Conservation (phyloP, 2,888 invertebrate genomes). For the Thera britannica region DNA sequence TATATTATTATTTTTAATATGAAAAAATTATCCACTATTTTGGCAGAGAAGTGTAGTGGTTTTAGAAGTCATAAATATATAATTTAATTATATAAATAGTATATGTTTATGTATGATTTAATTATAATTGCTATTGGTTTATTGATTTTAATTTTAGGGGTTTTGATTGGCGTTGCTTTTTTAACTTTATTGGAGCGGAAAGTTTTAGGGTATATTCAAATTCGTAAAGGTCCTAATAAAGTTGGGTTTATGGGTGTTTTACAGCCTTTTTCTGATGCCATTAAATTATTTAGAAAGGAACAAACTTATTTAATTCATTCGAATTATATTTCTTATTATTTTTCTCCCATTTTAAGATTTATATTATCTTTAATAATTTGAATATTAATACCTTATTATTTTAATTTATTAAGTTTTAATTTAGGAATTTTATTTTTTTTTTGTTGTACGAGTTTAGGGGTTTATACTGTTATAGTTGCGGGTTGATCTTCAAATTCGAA, state of each 20-base stretch:
- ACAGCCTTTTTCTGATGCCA: slow-evolving; percentile 89
- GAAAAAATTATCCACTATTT: slow-evolving; percentile 70
- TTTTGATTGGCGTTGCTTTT: slow-evolving; percentile 88
- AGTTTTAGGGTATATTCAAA: slow-evolving; percentile 89
- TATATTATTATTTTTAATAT: background rate
- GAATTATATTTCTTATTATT: slow-evolving; percentile 86
- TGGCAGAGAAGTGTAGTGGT: slow-evolving; percentile 89
- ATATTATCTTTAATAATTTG: slow-evolving; percentile 86
- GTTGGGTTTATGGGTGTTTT: slow-evolving; percentile 86
- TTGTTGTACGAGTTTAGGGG: slow-evolving; percentile 86
- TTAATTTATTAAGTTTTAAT: slow-evolving; percentile 82
- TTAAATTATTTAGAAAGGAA: slow-evolving; percentile 89
- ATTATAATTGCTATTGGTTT: slow-evolving; percentile 67
- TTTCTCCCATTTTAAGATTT: slow-evolving; percentile 85
- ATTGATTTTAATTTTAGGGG: slow-evolving; percentile 84
- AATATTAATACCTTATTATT: slow-evolving; percentile 83
- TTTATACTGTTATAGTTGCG: slow-evolving; percentile 86
- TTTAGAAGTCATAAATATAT: slow-evolving; percentile 88
- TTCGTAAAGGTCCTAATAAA: slow-evolving; percentile 91
- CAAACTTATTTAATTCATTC: slow-evolving; percentile 82
- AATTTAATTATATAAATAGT: slow-evolving; percentile 82
- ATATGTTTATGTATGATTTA: slow-evolving; percentile 77
- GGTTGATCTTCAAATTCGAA: slow-evolving; percentile 90
- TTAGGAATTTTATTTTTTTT: slow-evolving; percentile 87
- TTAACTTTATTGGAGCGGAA: slow-evolving; percentile 90